Conservation (phyloP, 2,888 invertebrate species). For the Scaptomyza parva region DNA sequence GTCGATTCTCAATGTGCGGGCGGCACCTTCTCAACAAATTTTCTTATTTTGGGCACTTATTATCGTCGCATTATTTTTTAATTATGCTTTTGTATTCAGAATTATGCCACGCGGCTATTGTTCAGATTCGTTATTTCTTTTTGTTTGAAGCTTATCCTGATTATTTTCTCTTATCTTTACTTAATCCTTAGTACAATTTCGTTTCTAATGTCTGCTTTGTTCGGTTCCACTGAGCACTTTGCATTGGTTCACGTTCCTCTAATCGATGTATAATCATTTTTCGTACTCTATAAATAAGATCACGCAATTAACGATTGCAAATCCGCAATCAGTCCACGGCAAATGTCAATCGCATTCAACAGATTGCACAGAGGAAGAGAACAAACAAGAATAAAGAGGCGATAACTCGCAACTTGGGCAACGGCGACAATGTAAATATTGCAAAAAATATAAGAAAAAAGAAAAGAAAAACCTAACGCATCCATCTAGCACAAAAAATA, state of each 20-base stretch:
- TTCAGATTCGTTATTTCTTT: constrained; percentile 2
- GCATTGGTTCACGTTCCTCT: constrained; percentile 23
- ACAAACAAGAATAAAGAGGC: constrained; percentile 16
- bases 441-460: constrained; percentile 15
- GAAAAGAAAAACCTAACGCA: constrained; percentile 22
- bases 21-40: constrained; percentile 8
- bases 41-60: constrained; percentile 2
- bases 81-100: not conserved
- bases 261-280: constrained; percentile 66
- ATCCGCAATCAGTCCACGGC: constrained; percentile 43
- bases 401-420: constrained; percentile 21
- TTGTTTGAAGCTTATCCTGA: constrained; percentile 6
- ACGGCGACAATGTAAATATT: constrained; percentile 62
- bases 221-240: constrained; percentile 10
- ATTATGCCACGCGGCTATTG: not conserved
- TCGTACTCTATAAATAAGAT: constrained; percentile 53
- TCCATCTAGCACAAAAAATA: constrained; percentile 47
- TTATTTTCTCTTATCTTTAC: not conserved
- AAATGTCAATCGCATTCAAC: constrained; percentile 62
- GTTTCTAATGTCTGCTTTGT: not conserved
- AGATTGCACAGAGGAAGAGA: constrained; percentile 20
- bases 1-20: constrained; percentile 1
- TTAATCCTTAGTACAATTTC: not conserved
- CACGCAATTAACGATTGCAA: constrained; percentile 66
- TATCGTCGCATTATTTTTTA: not conserved